Conservation (phyloP, 1,140 invertebrate genomes). For the Ceratosolen fusciceps region DNA sequence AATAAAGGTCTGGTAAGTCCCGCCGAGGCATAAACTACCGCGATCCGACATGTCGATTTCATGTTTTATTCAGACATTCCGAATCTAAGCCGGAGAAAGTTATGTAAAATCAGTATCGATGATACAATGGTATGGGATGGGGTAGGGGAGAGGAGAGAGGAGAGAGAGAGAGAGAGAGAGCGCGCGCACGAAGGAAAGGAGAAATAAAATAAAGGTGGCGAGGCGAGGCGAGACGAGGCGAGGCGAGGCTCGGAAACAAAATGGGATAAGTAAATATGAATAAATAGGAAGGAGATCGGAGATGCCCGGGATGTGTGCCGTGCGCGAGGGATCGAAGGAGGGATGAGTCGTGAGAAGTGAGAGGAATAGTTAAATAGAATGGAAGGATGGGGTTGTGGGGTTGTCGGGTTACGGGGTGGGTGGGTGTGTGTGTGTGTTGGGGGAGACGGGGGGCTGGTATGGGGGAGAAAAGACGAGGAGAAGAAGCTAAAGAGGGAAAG, state of each 20-base stretch:
- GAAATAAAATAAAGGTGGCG: neutral
- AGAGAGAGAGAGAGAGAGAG: too few species aligned
- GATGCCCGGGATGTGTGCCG: too few species aligned
- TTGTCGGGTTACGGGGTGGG: too few species aligned
- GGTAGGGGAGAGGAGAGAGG: too few species aligned
- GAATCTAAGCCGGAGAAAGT: neutral
- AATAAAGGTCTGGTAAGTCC: neutral
- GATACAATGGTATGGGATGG: constrained; percentile 14
- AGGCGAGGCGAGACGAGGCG: too few species aligned
- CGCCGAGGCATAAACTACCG: neutral
- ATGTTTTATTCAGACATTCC: neutral
- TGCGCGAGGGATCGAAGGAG: neutral
- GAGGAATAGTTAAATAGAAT: constrained; percentile 23
- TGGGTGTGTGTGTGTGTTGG: too few species aligned
- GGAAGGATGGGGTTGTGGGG: too few species aligned
- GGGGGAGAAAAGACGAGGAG: neutral
- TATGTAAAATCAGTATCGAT: neutral
- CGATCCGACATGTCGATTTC: neutral
- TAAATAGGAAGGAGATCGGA: neutral
- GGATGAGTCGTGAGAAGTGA: neutral
- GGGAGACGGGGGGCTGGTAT: too few species aligned
- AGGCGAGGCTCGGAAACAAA: neutral
- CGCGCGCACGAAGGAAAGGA: neutral
- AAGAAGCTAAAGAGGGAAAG: neutral
- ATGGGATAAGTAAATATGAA: neutral